Evolutionary conservation across 2,797 vertebrate genomes (phyloP), one percentile per base, ranked within the genome.

Genomic region (Falco cherrug): DNA sequence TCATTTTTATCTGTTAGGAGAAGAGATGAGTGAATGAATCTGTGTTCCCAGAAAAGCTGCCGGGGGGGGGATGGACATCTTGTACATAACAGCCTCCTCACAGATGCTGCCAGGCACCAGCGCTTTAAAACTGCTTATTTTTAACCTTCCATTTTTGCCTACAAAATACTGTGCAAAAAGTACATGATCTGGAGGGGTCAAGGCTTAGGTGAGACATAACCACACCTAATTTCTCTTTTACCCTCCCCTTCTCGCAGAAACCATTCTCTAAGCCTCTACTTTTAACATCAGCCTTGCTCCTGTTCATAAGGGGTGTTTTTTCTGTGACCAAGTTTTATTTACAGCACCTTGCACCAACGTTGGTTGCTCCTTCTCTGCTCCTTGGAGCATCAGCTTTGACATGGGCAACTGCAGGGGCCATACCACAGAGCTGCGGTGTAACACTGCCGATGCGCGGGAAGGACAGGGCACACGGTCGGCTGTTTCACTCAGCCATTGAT

Each of bases 1-100:
- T 90, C 4, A 4, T 64, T 94, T 93, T 92, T 83, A 77, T 89
- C 84, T 89, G 57, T 31, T 68, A 75, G 57, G 68, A 77, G 74
- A 82, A 82, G 57, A 93, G 51, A 79, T 43, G 57, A 83, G 60
- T 90, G 71, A 78, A 70, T 53, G 53, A 54, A 87, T 51, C 56
- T 24, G 1, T 1, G 3, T 60, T 94, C 35, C 68, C 50, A 70
- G 68, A 51, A 89, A 68, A 89, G 61, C 70, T 80, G 37, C 51
- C 80, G 3, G 11, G 56, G 56, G 56, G 92, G 82, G 78, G 39
- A 75, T 61, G 54, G 41, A 65, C 24, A 18, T 64, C n/a, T 39
- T 7, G 2, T 50, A 47, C 59, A 77, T 48, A 9, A 9, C 28
- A 37, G 19, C 7, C 18, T 53, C 31, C 39, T 67, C 37, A 61